Conservation (phyloP, 1,140 invertebrate species). For the Teleogryllus occipitalis region DNA sequence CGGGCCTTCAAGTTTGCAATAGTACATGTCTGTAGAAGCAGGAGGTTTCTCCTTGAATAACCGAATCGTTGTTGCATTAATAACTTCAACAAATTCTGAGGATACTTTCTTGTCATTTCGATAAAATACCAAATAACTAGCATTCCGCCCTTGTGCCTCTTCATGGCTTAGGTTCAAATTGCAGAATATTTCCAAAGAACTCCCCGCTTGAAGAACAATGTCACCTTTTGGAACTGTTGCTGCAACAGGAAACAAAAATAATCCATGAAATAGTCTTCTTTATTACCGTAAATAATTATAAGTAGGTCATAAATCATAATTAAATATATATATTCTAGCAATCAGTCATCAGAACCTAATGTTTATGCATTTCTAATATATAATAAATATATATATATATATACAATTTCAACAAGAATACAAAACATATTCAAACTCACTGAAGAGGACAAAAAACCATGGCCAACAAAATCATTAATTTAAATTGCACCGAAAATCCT, state of each 20-base stretch:
- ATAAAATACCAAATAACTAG: conserved; percentile 39
- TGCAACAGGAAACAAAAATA: conserved; percentile 25
- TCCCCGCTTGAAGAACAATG: conserved; percentile 40
- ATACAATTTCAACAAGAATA: too few relatives aligned
- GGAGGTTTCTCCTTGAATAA: conserved; percentile 38
- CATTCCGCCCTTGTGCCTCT: conserved; percentile 34
- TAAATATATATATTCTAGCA: too few relatives aligned
- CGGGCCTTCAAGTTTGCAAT: conserved; percentile 34
- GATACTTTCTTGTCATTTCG: conserved; percentile 35
- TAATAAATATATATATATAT: too few relatives aligned
- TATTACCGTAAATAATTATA: background rate
- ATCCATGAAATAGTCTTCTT: background rate
- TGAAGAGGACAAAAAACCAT: too few relatives aligned
- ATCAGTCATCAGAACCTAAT: too few relatives aligned
- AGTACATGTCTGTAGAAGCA: conserved; percentile 36
- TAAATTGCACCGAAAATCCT: too few relatives aligned
- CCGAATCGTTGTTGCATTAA: conserved; percentile 42
- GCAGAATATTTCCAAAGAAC: conserved; percentile 41
- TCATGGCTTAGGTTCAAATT: conserved; percentile 37
- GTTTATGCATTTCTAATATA: too few relatives aligned
- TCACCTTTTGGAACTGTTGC: conserved; percentile 44
- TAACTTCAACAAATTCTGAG: conserved; percentile 34
- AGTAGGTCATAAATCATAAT: too few relatives aligned
- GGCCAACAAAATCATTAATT: too few relatives aligned
- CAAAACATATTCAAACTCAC: too few relatives aligned